These are phyloP conservation scores for Camelus dromedarius DNA, from an alignment of 2,113 vertebrate species.

Conservation along the genomic window DNA sequence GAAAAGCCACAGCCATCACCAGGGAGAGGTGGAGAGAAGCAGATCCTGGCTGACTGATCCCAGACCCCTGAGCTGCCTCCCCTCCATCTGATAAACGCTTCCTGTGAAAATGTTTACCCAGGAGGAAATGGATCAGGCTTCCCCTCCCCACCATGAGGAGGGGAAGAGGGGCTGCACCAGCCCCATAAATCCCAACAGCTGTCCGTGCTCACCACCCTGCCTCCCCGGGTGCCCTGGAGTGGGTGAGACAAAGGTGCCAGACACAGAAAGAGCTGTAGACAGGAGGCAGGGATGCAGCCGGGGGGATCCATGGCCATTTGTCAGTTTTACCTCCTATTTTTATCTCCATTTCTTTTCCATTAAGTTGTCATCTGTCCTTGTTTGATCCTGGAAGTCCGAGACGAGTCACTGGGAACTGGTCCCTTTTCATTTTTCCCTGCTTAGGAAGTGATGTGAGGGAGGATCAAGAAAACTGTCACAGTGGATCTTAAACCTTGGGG, in stretches of 20 bases:
- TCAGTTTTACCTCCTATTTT: neutral
- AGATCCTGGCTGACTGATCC: slow-evolving; percentile 57
- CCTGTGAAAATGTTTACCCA: slow-evolving; percentile 84
- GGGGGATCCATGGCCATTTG: neutral
- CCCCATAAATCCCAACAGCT: neutral
- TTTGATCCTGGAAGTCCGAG: neutral
- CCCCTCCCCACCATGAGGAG: slow-evolving; percentile 61
- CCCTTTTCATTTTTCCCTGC: neutral
- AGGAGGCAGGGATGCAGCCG: neutral
- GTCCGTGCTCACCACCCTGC: neutral
- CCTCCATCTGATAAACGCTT: slow-evolving; percentile 83
- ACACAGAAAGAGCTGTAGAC: neutral
- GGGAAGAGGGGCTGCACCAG: neutral
- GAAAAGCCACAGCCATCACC: neutral
- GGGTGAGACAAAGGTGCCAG: neutral
- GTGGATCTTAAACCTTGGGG: neutral
- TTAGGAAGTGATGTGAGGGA: neutral
- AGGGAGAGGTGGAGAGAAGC: neutral
- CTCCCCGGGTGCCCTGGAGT: neutral
- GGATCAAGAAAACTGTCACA: neutral
- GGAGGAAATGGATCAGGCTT: slow-evolving; percentile 80
- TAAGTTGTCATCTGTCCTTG: neutral
- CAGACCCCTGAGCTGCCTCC: slow-evolving; percentile 56
- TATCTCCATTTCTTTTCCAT: slow-evolving; percentile 25
- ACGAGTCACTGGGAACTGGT: neutral